Conservation (phyloP, 2,797 vertebrate species). For the Anniella stebbinsi region DNA sequence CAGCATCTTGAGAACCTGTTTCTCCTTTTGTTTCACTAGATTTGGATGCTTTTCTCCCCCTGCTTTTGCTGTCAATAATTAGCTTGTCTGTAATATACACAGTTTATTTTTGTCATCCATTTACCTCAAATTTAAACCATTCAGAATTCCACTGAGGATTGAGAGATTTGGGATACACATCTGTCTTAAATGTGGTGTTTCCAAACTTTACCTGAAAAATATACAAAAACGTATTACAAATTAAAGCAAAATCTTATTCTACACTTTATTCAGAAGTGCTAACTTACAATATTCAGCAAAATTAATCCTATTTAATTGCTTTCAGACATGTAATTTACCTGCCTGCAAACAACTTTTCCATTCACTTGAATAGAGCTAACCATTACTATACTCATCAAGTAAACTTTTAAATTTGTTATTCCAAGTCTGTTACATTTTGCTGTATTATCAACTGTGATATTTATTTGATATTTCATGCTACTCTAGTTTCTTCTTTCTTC, state of each 20-base stretch:
- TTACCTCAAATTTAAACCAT: slow-evolving; percentile 99
- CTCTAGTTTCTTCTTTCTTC: background rate
- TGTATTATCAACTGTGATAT: background rate
- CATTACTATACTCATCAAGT: fast-evolving
- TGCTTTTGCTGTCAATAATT: too few relatives aligned
- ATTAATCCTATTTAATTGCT: background rate
- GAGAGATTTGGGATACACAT: slow-evolving; percentile 95
- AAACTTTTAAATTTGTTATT: background rate
- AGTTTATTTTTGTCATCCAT: background rate
- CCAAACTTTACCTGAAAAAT: slow-evolving; percentile 94
- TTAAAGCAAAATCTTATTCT: slow-evolving; percentile 16
- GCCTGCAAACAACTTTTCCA: background rate
- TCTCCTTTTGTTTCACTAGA: too few relatives aligned
- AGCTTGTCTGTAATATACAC: background rate
- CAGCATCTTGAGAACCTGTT: too few relatives aligned
- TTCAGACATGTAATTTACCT: background rate
- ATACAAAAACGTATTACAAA: slow-evolving; percentile 13
- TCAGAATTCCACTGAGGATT: slow-evolving; percentile 99
- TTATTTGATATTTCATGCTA: background rate
- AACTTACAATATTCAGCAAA: background rate
- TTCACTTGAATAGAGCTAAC: background rate
- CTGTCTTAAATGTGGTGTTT: slow-evolving; percentile 98
- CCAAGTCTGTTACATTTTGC: background rate
- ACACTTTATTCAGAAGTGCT: background rate
- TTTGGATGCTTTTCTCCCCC: too few relatives aligned